Evolutionary conservation across 53 echinoderm and acorn worm species (phyloP), one percentile per base, ranked within the genome.

Genomic region (Luidia sarsii): DNA sequence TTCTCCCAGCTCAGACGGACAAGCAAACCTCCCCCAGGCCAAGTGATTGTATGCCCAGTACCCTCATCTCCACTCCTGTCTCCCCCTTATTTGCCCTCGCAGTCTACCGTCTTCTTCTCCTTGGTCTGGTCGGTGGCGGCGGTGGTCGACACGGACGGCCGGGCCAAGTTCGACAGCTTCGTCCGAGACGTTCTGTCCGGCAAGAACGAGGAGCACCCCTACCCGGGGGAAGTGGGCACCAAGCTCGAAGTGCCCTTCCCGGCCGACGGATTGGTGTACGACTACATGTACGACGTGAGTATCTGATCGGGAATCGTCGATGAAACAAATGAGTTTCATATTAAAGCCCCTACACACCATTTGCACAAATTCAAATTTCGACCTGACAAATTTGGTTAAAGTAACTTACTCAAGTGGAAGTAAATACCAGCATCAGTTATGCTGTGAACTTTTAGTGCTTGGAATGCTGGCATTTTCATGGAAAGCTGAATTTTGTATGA

Each of bases 241-340:
- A 99, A 99, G 41, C 89, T 99, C 50, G 99, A 99, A 7, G 94
- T 99, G 20, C 94, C 99, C 23, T 52, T 94, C 13, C 99, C 99
- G 29, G 87, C 94, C 13, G 94, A 94, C 55, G 99, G 99, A n/a
- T 39, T 94, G 75, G 94, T 99, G 45, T 99, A 94, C 84, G 99
- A 99, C 65, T 99, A 91, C 85, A 84, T 99, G 85, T 99, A 89
- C 89, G 99, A 99, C 68, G 99, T 99, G 57, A 89, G 91, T 80
- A 43, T n/a, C n/a, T n/a, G n/a, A n/a, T n/a, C 19, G 31, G 55
- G 16, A 15, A 54, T 53, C 29, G 20, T 38, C n/a, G 7, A 45
- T 45, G 46, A 45, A 9, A 45, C 14, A 45, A 45, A 9, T 45
- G 46, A n/a, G n/a, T n/a, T n/a, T n/a, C n/a, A n/a, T n/a, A n/a